Evolutionary conservation across 2,888 invertebrate genomes (phyloP).

Genomic region (Charanyca ferruginea): DNA sequence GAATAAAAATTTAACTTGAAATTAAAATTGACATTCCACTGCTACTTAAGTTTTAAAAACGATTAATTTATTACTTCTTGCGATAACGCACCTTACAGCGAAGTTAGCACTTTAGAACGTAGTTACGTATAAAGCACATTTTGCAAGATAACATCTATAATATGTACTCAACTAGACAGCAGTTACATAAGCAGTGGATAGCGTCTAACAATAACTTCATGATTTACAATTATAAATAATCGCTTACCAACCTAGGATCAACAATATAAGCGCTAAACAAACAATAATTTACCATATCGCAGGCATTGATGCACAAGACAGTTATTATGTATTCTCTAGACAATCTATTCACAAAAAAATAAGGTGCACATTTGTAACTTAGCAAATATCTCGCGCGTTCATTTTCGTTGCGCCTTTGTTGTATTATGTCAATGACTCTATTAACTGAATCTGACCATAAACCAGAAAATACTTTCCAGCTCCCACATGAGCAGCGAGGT

Average conservation of each 20-base stretch:
- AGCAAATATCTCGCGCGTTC: neutral
- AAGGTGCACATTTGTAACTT: slow-evolving; percentile 26
- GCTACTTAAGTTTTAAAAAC: slow-evolving; percentile 46
- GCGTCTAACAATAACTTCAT: slow-evolving; percentile 55
- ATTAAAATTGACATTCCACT: slow-evolving; percentile 61
- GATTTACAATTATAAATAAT: slow-evolving; percentile 64
- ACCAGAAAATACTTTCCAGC: neutral
- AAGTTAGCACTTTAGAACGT: slow-evolving; percentile 30
- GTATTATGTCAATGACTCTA: neutral
- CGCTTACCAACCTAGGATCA: slow-evolving; percentile 63
- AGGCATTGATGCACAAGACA: slow-evolving; percentile 42
- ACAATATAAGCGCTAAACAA: slow-evolving; percentile 61
- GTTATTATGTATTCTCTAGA: slow-evolving; percentile 36
- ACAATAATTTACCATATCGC: slow-evolving; percentile 37
- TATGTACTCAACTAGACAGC: slow-evolving; percentile 48
- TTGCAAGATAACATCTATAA: slow-evolving; percentile 51
- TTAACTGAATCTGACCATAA: neutral
- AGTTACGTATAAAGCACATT: slow-evolving; percentile 46
- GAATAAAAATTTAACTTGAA: slow-evolving; percentile 44
- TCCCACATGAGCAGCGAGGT: neutral
- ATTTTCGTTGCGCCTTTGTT: slow-evolving; percentile 4
- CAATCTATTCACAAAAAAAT: slow-evolving; percentile 20
- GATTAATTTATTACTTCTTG: slow-evolving; percentile 40
- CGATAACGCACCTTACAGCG: slow-evolving; percentile 42
- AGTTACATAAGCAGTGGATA: slow-evolving; percentile 59